phyloP scores from a whole-genome alignment of 2,113 vertebrate genomes.

The Mustela lutreola region DNA sequence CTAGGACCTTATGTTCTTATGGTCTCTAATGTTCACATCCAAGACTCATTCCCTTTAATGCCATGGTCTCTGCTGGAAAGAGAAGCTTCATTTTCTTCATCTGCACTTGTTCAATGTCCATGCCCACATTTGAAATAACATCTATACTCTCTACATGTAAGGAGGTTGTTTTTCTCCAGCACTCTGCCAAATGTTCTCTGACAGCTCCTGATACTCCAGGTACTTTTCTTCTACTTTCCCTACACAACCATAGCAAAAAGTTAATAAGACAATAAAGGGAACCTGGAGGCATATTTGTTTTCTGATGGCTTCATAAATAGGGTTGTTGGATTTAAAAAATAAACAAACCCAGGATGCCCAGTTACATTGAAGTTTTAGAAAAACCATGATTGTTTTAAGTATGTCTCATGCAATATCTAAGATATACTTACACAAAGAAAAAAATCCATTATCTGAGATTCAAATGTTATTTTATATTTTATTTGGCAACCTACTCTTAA shows the following conservation, averaged over 20 bases:
- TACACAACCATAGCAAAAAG: background rate
- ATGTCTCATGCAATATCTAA: background rate
- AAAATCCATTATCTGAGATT: background rate
- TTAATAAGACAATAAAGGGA: background rate
- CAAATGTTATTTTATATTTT: background rate
- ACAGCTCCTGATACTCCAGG: background rate
- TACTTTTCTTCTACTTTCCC: background rate
- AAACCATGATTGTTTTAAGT: background rate
- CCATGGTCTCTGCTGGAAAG: background rate
- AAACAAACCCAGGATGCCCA: background rate
- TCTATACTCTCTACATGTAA: background rate
- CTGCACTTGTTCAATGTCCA: background rate
- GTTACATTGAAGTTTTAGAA: slow-evolving; percentile 32
- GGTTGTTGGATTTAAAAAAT: background rate
- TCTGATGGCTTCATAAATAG: background rate
- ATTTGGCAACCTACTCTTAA: background rate
- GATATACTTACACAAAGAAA: background rate
- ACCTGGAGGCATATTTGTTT: background rate
- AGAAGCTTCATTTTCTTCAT: background rate
- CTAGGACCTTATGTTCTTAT: background rate
- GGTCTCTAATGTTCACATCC: background rate
- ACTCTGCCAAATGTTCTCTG: background rate
- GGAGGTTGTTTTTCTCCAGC: background rate
- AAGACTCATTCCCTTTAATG: background rate
- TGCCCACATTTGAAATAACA: background rate